A percentile compares a stretch with the other conserved stretches of the same genome.
These are phyloP conservation scores for Tetranychus piercei DNA, from an alignment of 2,888 invertebrate species.

Conservation along the genomic window DNA sequence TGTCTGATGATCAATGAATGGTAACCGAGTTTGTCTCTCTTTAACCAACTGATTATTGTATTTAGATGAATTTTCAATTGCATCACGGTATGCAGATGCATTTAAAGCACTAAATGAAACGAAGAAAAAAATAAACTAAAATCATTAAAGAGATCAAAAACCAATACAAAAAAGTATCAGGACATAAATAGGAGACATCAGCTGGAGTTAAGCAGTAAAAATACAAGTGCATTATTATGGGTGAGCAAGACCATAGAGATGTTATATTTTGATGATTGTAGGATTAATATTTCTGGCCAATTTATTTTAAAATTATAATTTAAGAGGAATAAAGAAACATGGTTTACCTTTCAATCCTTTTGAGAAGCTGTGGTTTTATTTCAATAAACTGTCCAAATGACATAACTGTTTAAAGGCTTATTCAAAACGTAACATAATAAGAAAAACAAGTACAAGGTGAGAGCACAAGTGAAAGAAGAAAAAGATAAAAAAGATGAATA, in stretches of 20 bases:
- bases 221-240: no score
- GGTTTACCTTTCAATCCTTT: not conserved
- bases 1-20: conserved; percentile 67
- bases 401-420: not conserved
- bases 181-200: not conserved
- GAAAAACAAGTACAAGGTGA: not conserved
- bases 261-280: no score
- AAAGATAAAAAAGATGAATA: not conserved
- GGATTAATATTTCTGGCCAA: no score
- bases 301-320: no score
- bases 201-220: not conserved
- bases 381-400: not conserved
- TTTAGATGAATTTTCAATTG: conserved; percentile 73
- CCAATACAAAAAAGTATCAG: not conserved
- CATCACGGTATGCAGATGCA: conserved; percentile 73
- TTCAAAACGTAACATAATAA: not conserved
- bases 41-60: conserved; percentile 78
- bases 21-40: conserved; percentile 75
- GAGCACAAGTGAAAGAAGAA: not conserved
- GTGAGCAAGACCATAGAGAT: no score
- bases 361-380: not conserved
- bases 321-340: not conserved
- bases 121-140: not conserved
- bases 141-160: not conserved
- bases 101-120: conserved; percentile 29